phyloP scores from a whole-genome alignment of 2,113 vertebrate species.

The Indicator indicator region DNA sequence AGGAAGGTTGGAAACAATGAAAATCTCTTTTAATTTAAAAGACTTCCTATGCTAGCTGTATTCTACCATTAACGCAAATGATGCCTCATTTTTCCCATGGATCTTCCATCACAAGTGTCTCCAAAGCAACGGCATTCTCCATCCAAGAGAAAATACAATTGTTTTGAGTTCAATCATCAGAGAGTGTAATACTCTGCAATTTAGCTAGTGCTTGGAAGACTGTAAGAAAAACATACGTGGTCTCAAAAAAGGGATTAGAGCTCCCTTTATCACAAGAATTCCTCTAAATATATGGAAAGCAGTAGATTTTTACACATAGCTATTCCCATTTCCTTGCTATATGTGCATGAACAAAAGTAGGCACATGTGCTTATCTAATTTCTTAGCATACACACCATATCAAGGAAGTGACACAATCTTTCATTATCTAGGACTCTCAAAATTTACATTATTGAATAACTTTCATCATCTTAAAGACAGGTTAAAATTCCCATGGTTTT shows the following conservation, averaged over 20 bases:
- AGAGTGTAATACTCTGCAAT: background rate
- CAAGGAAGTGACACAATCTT: background rate
- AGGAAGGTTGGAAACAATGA: background rate
- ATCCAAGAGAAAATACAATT: background rate
- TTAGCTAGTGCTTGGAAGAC: background rate
- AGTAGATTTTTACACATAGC: background rate
- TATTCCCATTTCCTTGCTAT: background rate
- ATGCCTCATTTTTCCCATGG: background rate
- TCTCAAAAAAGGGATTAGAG: conserved; percentile 4
- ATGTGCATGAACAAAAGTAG: background rate
- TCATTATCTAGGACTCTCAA: background rate
- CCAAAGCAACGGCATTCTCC: background rate
- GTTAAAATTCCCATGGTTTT: background rate
- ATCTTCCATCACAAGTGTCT: background rate
- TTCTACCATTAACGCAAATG: background rate
- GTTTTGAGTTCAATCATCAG: background rate
- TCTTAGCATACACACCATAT: background rate
- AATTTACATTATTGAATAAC: conserved; percentile 4
- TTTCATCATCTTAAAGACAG: background rate
- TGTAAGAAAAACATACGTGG: background rate
- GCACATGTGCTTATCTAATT: background rate
- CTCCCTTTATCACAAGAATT: background rate
- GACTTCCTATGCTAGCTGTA: background rate
- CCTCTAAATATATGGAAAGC: background rate
- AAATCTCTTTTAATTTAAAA: background rate